These are phyloP conservation scores for Melipona quadrifasciata DNA, from an alignment of 1,140 invertebrate genomes.

Conservation along the genomic window DNA sequence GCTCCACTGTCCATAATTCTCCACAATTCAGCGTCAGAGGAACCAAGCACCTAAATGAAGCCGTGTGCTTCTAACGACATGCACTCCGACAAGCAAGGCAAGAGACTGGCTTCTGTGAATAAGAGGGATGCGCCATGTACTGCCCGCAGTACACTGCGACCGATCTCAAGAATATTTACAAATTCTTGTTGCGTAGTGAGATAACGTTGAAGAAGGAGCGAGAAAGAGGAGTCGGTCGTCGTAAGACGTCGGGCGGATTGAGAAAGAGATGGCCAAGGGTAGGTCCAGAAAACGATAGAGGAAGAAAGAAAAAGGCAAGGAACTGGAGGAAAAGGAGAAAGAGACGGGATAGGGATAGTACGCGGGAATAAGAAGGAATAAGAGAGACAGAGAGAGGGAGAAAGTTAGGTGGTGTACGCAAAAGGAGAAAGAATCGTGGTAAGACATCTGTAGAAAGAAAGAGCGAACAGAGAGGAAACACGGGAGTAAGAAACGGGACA, in stretches of 20 bases:
- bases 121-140: slow-evolving; percentile 31
- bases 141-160: slow-evolving; percentile 35
- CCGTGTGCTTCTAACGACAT: slow-evolving; percentile 38
- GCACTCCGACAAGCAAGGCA: slow-evolving; percentile 4
- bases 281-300: slow-evolving; percentile 15
- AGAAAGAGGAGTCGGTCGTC: background rate
- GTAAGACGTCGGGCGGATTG: slow-evolving; percentile 39
- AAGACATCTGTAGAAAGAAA: slow-evolving; percentile 27
- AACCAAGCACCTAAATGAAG: slow-evolving; percentile 27
- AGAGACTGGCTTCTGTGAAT: slow-evolving; percentile 23
- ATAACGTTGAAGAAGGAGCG: slow-evolving; percentile 69
- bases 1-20: slow-evolving; percentile 1
- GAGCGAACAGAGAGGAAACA: slow-evolving; percentile 20
- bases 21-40: background rate
- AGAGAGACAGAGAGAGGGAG: background rate
- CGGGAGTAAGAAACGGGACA: slow-evolving; percentile 63
- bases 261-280: slow-evolving; percentile 16
- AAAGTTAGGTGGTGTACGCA: slow-evolving; percentile 16
- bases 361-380: too few relatives aligned
- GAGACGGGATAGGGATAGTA: slow-evolving; percentile 4
- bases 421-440: slow-evolving; percentile 48
- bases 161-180: slow-evolving; percentile 70
- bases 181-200: slow-evolving; percentile 77
- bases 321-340: background rate
- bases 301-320: slow-evolving; percentile 24